Percentiles rank a stretch among this genome's conserved stretches.
These are phyloP conservation scores for Melanchra persicariae DNA, from an alignment of 2,888 invertebrate species.

Conservation along the genomic window DNA sequence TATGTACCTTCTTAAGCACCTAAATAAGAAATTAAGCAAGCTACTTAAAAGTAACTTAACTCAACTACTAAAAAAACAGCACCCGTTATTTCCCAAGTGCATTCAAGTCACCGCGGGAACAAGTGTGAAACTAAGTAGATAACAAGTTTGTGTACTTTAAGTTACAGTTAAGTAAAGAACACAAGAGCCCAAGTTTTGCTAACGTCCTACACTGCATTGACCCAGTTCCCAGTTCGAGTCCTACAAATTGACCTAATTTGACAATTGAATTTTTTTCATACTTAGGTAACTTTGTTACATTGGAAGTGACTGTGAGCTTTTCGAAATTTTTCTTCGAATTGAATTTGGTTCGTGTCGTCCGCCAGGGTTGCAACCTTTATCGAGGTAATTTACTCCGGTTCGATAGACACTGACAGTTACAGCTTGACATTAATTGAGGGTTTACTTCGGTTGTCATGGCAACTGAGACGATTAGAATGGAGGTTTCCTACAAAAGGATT, in stretches of 20 bases:
- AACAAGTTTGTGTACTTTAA: slow-evolving; percentile 33
- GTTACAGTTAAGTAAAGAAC: slow-evolving; percentile 30
- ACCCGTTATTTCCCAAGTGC: slow-evolving; percentile 21
- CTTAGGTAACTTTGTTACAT: slow-evolving; percentile 29
- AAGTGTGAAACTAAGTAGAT: slow-evolving; percentile 37
- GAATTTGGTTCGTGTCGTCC: not conserved
- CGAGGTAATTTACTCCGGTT: too few relatives aligned
- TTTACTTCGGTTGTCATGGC: too few relatives aligned
- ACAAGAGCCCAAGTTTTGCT: slow-evolving; percentile 27
- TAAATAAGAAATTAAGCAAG: not conserved
- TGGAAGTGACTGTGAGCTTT: slow-evolving; percentile 19
- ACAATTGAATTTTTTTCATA: slow-evolving; percentile 49
- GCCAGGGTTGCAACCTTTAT: too few relatives aligned
- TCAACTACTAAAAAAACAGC: not conserved
- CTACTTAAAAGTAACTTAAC: not conserved
- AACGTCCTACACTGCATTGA: slow-evolving; percentile 59
- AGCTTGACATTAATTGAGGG: too few relatives aligned
- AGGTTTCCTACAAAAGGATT: too few relatives aligned
- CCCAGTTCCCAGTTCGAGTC: slow-evolving; percentile 58
- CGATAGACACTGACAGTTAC: too few relatives aligned
- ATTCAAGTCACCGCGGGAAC: slow-evolving; percentile 22
- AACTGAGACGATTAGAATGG: too few relatives aligned
- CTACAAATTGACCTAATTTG: slow-evolving; percentile 59
- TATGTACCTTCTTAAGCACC: not conserved
- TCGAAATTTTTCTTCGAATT: not conserved